Evolutionary conservation across 2,888 invertebrate species (phyloP), one percentile per base, ranked within the genome.

Genomic region (Eupithecia insigniata): DNA sequence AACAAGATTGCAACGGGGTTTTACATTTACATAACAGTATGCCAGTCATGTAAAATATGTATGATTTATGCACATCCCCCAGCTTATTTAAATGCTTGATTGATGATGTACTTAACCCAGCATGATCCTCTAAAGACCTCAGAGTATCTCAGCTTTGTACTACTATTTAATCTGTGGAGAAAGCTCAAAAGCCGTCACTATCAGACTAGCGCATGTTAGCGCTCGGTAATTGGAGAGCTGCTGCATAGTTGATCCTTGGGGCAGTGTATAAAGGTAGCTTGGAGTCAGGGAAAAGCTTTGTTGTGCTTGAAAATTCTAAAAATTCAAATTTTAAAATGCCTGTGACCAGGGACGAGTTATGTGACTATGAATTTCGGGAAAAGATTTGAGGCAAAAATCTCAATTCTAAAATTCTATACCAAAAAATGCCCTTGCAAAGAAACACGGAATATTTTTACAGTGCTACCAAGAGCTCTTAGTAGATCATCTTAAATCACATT

Each of bases 211-310:
- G 64, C 66, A 74, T 72, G 74, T 70, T 70, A 68, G 66, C 62
- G 30, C 64, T 36, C 28, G 74, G 79, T 87, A 86, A 85, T 87
- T 85, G 82, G 82, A 82, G 71, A 58, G 66, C 80, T 81, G 80
- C 77, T 84, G 82, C 85, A 86, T 86, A 85, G 82, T 79, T 83
- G 81, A 84, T 81, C 79, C 67, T 39, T 28, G 32, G 8, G 60
- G 12, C 60, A 71, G 16, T 61, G 68, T 60, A 70, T 26, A 61
- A 22, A 16, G n/a, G 36, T 8, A 0, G 66, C 16, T 26, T 26
- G 26, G 12, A 67, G 62, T 64, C 39, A 46, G 26, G 18, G 2
- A 60, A 30, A 30, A 8, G 6, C 60, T 30, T 30, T 60, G 30
- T 30, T 60, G 30, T 60, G 16, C 60, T 60, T 7, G 30, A 30